Evolutionary conservation across 1,140 invertebrate species (phyloP).

Genomic region (Zaprionus inermis): DNA sequence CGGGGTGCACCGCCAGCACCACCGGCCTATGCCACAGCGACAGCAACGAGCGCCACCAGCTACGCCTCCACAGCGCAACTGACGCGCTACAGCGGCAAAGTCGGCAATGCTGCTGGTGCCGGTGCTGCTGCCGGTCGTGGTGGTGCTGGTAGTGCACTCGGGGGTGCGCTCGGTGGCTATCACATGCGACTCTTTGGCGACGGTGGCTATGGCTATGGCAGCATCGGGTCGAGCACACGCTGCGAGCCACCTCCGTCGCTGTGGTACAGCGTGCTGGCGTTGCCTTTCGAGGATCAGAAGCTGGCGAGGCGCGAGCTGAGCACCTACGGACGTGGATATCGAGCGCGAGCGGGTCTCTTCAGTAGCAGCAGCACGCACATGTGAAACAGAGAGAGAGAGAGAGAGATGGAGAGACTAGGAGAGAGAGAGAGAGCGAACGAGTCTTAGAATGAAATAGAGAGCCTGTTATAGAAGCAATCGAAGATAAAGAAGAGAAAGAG

Average conservation of each 20-base stretch:
- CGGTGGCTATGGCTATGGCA: constrained; percentile 38
- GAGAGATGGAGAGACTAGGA: neutral
- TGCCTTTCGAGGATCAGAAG: constrained; percentile 96
- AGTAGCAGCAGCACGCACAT: constrained; percentile 87
- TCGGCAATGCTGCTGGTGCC: neutral
- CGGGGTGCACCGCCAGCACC: constrained; percentile 20
- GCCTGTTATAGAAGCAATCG: neutral
- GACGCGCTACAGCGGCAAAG: constrained; percentile 50
- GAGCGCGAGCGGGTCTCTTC: constrained; percentile 92
- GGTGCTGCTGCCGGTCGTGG: neutral
- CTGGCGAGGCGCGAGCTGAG: constrained; percentile 90
- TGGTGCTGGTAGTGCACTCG: neutral
- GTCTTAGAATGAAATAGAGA: constrained; percentile 2
- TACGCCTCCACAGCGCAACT: constrained; percentile 70
- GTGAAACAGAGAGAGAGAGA: constrained; percentile 20
- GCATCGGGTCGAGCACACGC: constrained; percentile 56
- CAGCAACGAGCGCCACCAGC: constrained; percentile 72
- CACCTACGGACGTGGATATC: constrained; percentile 89
- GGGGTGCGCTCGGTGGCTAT: constrained; percentile 22
- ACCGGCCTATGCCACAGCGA: constrained; percentile 73
- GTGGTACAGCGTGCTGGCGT: constrained; percentile 94
- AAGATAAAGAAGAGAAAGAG: neutral
- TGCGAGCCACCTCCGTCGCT: constrained; percentile 86
- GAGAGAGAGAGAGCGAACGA: constrained; percentile 8
- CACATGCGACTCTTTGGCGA: constrained; percentile 51